These are phyloP conservation scores for Chiloscyllium plagiosum DNA, from an alignment of 2,113 vertebrate species.

Conservation along the genomic window DNA sequence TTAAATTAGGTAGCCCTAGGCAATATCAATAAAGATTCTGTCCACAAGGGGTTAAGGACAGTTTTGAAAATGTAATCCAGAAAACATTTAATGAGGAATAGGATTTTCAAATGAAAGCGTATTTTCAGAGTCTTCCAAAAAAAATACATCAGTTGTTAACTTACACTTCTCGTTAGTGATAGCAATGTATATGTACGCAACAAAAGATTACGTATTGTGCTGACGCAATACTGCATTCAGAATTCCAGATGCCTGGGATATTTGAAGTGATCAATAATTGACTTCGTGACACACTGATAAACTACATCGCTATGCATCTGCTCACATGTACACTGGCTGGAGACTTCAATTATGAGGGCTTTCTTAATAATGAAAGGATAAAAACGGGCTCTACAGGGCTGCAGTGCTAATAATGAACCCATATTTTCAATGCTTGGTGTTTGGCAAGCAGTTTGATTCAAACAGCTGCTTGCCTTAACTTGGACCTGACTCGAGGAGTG, in stretches of 20 bases:
- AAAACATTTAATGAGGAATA: not conserved
- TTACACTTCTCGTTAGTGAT: not conserved
- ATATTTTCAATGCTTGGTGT: too few relatives aligned
- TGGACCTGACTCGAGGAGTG: too few relatives aligned
- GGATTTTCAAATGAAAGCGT: not conserved
- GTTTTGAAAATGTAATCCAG: not conserved
- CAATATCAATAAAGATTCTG: not conserved
- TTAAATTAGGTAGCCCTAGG: not conserved
- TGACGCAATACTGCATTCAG: not conserved
- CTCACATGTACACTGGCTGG: not conserved
- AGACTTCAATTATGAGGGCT: too few relatives aligned
- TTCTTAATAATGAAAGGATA: too few relatives aligned
- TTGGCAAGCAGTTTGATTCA: too few relatives aligned
- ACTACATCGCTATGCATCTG: too few relatives aligned
- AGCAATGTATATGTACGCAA: not conserved
- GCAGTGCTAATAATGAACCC: too few relatives aligned
- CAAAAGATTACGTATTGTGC: not conserved
- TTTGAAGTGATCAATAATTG: not conserved
- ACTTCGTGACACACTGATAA: not conserved
- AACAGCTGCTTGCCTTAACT: too few relatives aligned
- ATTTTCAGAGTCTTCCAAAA: not conserved
- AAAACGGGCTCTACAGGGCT: too few relatives aligned
- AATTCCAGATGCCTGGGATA: not conserved
- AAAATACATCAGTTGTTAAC: not conserved
- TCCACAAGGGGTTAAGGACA: not conserved